Conservation (phyloP, 2,797 vertebrate species). For the Syngnathus rostellatus region DNA sequence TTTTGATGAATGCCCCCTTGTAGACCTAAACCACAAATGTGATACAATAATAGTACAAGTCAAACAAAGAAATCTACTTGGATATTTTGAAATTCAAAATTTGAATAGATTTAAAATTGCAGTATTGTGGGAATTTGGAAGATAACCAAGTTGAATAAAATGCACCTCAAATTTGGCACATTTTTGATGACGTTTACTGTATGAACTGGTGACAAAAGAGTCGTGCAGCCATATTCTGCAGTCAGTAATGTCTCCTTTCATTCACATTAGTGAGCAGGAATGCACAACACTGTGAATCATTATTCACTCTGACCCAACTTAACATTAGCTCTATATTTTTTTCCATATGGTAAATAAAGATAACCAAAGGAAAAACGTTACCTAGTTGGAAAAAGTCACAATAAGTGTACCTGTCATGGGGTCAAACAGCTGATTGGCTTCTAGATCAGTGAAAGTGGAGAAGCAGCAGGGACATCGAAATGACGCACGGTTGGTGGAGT, state of each 20-base stretch:
- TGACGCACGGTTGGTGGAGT: conserved; percentile 93
- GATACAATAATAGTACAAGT: not conserved
- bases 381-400: not conserved
- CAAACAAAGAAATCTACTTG: not conserved
- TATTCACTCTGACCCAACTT: not conserved
- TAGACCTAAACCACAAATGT: not conserved
- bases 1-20: not conserved
- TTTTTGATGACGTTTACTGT: not conserved
- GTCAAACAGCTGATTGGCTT: conserved; percentile 97
- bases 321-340: not conserved
- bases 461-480: conserved; percentile 91
- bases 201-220: not conserved
- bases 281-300: not conserved
- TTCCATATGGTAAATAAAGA: not conserved
- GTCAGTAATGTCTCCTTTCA: not conserved
- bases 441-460: conserved; percentile 95
- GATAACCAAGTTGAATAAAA: not conserved
- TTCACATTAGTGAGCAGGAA: not conserved
- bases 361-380: not conserved
- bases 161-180: not conserved
- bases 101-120: not conserved
- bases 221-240: not conserved
- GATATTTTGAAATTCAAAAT: not conserved
- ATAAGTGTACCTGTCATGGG: conserved; percentile 79
- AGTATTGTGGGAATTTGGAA: not conserved